Base-by-base conservation (phyloP, 2,888 invertebrate genomes). In the Mactromeris polynyma region DNA sequence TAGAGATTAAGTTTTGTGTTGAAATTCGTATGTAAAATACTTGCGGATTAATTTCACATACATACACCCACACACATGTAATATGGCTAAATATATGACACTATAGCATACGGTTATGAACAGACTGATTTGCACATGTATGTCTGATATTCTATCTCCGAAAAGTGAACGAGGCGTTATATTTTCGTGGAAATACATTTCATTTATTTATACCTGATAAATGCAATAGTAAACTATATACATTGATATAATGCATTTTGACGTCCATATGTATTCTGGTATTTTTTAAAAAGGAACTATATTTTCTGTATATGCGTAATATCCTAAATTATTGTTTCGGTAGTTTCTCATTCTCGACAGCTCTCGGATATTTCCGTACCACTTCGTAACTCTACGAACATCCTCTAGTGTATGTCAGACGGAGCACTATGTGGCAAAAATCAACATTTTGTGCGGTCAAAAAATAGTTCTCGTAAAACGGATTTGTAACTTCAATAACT, bases 1-100 rank as follows among this genome's bases (percentile, higher is more conserved):
- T 69, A 69, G 81, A 17, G 85, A 85, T 33, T 85, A 31, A 79
- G n/a, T 64, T 64, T 64, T n/a, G 26, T 6, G 58, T 64, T 26
- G 11, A 26, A 4, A 64, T 64, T n/a, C n/a, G 1, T 6, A 7
- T 19, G 19, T 51, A 14, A 51, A 51, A 9, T n/a, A 26, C 26
- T 6, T 64, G 58, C 26, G 11, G 26, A 26, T 64, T 64, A 26
- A 9, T n/a, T 26, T 51, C 19, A 51, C 7, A 9, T 51, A 6
- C 19, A 51, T 64, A 14, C 46, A 3, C 46, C 11, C 46, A 46
- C 3, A 46, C 46, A 11, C 6, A 14, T 11, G 46, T 11, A 46
- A n/a, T n/a, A n/a, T n/a, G n/a, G n/a, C n/a, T n/a, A n/a, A n/a
- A n/a, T n/a, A n/a, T n/a, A n/a, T n/a, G n/a, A n/a, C n/a, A n/a